These are phyloP conservation scores for Dipodomys ordii DNA, from an alignment of 2,113 vertebrate genomes.

Conservation along the genomic window DNA sequence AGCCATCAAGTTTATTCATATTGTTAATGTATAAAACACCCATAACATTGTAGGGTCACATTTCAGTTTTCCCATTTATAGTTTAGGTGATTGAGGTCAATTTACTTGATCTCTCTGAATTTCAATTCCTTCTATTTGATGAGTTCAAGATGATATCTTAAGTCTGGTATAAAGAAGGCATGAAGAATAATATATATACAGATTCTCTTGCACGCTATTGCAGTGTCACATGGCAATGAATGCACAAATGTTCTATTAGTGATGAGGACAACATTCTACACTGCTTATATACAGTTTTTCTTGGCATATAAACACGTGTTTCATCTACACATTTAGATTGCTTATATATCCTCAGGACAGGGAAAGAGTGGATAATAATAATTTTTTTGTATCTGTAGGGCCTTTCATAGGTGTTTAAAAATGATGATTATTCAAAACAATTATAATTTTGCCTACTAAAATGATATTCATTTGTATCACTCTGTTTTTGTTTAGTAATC, in stretches of 20 bases:
- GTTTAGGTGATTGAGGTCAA: not conserved
- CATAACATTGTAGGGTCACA: constrained; percentile 27
- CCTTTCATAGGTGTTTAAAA: not conserved
- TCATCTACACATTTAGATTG: not conserved
- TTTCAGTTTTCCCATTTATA: constrained; percentile 19
- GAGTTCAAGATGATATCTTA: not conserved
- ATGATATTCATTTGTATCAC: not conserved
- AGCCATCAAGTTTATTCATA: not conserved
- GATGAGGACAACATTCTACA: not conserved
- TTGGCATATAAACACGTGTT: not conserved
- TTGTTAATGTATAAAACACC: not conserved
- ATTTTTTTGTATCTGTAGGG: not conserved
- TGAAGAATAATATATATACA: not conserved
- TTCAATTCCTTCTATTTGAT: not conserved
- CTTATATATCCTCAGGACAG: not conserved
- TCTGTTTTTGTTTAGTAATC: not conserved
- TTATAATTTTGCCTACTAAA: not conserved
- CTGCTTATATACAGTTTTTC: not conserved
- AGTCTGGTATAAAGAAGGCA: not conserved
- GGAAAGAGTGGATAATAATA: not conserved
- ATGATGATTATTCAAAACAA: not conserved
- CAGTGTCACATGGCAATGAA: not conserved
- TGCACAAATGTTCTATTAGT: not conserved
- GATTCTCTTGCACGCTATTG: not conserved
- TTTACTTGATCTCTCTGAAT: constrained; percentile 32